Evolutionary conservation across 1,140 invertebrate genomes (phyloP).

Genomic region (Pseudomyrmex pallidus): DNA sequence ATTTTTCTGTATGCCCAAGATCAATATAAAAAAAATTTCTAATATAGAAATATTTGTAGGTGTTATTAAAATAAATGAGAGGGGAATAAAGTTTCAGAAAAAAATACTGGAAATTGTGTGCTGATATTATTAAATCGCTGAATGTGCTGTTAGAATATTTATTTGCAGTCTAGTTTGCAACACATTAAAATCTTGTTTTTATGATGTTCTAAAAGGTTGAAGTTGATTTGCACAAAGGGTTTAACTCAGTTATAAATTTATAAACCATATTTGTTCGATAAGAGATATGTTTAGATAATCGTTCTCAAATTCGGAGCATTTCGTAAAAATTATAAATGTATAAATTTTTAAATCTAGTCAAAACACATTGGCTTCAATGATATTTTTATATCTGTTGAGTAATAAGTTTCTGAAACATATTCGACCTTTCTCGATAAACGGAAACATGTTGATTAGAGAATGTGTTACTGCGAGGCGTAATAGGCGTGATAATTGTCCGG

Average conservation of each 20-base stretch:
- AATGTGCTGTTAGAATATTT: no score
- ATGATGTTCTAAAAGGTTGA: not conserved
- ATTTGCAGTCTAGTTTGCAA: not conserved
- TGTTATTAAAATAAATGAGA: not conserved
- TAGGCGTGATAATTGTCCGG: conserved; percentile 73
- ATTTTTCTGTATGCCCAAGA: not conserved
- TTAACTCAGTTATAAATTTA: not conserved
- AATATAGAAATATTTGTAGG: not conserved
- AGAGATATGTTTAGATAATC: not conserved
- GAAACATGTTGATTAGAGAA: conserved; percentile 70
- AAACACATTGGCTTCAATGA: conserved; percentile 82
- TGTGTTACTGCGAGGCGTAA: conserved; percentile 47
- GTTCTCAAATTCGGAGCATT: conserved; percentile 68
- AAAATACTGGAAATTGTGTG: no score
- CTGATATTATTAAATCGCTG: no score
- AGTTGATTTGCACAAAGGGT: not conserved
- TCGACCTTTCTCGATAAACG: conserved; percentile 83
- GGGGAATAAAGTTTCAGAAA: no score
- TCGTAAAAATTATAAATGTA: conserved; percentile 52
- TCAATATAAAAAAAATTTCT: conserved; percentile 8
- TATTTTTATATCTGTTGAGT: conserved; percentile 80
- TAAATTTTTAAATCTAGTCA: conserved; percentile 80
- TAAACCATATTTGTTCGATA: not conserved
- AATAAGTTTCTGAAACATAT: conserved; percentile 79
- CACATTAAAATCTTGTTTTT: not conserved